Evolutionary conservation across 2,888 invertebrate genomes (phyloP), one percentile per base, ranked within the genome.

Genomic region (Erynnis tages): DNA sequence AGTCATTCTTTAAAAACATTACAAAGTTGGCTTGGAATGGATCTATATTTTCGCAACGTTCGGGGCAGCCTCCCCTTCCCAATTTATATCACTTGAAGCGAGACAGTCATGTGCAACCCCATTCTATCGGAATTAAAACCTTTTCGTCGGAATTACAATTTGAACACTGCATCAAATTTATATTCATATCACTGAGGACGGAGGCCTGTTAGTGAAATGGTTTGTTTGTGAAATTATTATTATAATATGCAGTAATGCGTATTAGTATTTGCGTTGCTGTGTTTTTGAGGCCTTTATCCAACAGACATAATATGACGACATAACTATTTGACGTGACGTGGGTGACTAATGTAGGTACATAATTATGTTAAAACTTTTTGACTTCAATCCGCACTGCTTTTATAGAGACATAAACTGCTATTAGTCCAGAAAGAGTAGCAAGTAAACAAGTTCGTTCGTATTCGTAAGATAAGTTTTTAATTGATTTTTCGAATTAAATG

Each of bases 61-160:
- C 21, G 25, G 35, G 37, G 50, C 40, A 43, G 47, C 49, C 50
- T 49, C 55, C 57, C 61, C 61, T 57, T 49, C 38, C 56, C 58
- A 59, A 60, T 59, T 59, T 62, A 59, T 62, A 56, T 60, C 60
- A 60, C 60, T 62, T 49, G 56, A 54, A 55, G 34, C 54, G 52
- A 53, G 52, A 56, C 54, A 57, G 55, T 55, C 52, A 50, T 57
- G 45, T 53, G 45, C 53, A 47, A 53, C 56, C 56, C 54, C 53
- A 55, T 53, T 59, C 54, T 55, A 56, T 58, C 56, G 53, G 54
- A 54, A 58, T 59, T 61, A 59, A 61, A 61, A 61, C 58, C 57
- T 55, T 59, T 61, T 61, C 55, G 55, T 38, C 54, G 53, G 53
- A 54, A 57, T 56, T 55, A 54, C 55, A 54, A 43, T 55, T 55